Evolutionary conservation across 2,888 invertebrate genomes (phyloP).

Genomic region (Hemaris fuciformis): DNA sequence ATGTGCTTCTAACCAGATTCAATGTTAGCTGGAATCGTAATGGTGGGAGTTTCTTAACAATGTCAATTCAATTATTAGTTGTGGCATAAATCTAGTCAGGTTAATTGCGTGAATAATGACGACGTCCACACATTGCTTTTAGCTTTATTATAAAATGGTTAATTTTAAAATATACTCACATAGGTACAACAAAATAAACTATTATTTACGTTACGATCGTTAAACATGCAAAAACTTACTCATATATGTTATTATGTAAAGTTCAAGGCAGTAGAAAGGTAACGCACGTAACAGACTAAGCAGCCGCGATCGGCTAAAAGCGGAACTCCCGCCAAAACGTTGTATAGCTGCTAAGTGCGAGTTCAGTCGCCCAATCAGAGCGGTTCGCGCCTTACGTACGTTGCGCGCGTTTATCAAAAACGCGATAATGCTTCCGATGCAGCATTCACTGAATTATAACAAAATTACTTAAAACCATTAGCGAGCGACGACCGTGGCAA

Average conservation of each 20-base stretch:
- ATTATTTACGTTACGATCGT: not conserved
- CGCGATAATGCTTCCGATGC: slow-evolving; percentile 53
- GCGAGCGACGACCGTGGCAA: slow-evolving; percentile 44
- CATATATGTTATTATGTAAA: slow-evolving; percentile 15
- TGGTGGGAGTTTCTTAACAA: slow-evolving; percentile 1
- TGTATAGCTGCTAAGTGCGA: slow-evolving; percentile 33
- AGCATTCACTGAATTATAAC: slow-evolving; percentile 54
- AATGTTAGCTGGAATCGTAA: not conserved
- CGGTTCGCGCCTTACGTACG: slow-evolving; percentile 62
- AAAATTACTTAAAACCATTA: slow-evolving; percentile 59
- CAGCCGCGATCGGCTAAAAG: slow-evolving; percentile 39
- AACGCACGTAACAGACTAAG: slow-evolving; percentile 32
- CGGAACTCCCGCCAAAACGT: slow-evolving; percentile 65
- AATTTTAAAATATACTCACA: not conserved
- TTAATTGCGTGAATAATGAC: not conserved
- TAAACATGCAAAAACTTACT: slow-evolving; percentile 2
- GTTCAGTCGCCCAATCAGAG: slow-evolving; percentile 67
- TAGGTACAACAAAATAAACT: not conserved
- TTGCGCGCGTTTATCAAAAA: slow-evolving; percentile 69
- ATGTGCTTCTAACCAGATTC: not conserved
- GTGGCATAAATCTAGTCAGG: not conserved
- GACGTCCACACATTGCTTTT: not conserved
- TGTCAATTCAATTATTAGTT: slow-evolving; percentile 1
- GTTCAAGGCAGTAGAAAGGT: slow-evolving; percentile 42
- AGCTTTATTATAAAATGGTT: not conserved